Evolutionary conservation across 2,888 invertebrate genomes (phyloP).

Genomic region (Polylopha cassiicola): DNA sequence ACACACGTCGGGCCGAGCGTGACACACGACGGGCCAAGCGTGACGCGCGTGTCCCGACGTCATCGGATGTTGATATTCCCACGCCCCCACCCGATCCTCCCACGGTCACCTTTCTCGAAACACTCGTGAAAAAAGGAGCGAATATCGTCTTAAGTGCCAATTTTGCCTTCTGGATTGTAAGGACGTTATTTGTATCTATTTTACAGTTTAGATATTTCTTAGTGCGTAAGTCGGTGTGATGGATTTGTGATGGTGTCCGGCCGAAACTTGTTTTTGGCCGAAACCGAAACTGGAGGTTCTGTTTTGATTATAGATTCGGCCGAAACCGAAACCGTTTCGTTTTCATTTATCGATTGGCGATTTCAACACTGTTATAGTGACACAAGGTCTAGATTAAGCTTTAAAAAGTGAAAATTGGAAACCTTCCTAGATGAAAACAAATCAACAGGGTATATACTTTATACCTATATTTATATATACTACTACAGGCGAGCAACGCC

Average conservation of each 20-base stretch:
- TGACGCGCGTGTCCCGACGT: neutral
- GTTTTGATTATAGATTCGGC: too few relatives aligned
- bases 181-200: slow-evolving; percentile 75
- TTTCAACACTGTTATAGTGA: too few relatives aligned
- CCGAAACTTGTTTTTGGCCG: slow-evolving; percentile 30
- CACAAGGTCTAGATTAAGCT: too few relatives aligned
- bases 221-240: slow-evolving; percentile 70
- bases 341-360: too few relatives aligned
- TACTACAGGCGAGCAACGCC: too few relatives aligned
- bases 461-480: too few relatives aligned
- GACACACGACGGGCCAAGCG: slow-evolving; percentile 11
- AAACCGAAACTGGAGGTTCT: too few relatives aligned
- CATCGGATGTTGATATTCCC: slow-evolving; percentile 5
- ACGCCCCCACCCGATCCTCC: slow-evolving; percentile 6
- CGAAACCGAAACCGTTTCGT: too few relatives aligned
- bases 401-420: too few relatives aligned
- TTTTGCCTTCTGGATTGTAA: slow-evolving; percentile 77
- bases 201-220: slow-evolving; percentile 71
- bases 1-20: slow-evolving; percentile 24
- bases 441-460: too few relatives aligned
- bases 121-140: slow-evolving; percentile 54
- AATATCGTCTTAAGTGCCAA: slow-evolving; percentile 75
- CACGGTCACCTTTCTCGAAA: slow-evolving; percentile 40
- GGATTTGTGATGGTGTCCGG: slow-evolving; percentile 50
- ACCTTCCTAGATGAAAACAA: too few relatives aligned